Percentiles rank a stretch among this genome's conserved stretches.
phyloP scores from a whole-genome alignment of 2,797 vertebrate genomes.

The Eulemur mongoz region DNA sequence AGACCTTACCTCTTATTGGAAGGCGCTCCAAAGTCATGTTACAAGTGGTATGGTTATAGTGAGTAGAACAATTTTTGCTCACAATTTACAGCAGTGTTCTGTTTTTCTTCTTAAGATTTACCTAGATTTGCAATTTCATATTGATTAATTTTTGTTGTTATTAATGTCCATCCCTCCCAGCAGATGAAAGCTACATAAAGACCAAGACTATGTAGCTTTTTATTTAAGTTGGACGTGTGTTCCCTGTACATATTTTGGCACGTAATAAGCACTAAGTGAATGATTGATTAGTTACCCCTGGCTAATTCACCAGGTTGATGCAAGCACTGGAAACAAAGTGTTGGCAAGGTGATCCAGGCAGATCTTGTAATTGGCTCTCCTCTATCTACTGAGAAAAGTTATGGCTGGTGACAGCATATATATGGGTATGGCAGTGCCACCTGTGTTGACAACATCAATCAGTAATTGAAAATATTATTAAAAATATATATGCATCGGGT shows the following conservation, averaged over 20 bases:
- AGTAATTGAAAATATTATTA: slow-evolving; percentile 6
- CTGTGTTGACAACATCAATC: not conserved
- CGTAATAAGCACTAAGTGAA: not conserved
- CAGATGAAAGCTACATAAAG: not conserved
- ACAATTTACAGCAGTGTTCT: not conserved
- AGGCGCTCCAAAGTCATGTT: not conserved
- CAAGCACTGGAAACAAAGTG: slow-evolving; percentile 1
- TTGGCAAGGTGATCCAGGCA: slow-evolving; percentile 52
- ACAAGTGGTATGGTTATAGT: not conserved
- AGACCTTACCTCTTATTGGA: not conserved
- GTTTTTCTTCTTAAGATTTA: slow-evolving; percentile 12
- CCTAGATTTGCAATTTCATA: not conserved
- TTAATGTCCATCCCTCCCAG: not conserved
- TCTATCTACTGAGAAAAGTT: slow-evolving; percentile 60
- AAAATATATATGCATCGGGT: not conserved
- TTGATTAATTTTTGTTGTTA: slow-evolving; percentile 4
- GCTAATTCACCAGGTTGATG: slow-evolving; percentile 60
- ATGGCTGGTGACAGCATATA: slow-evolving; percentile 26
- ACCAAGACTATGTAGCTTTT: not conserved
- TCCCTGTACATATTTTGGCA: not conserved
- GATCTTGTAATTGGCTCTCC: slow-evolving; percentile 53
- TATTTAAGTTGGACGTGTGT: slow-evolving; percentile 42
- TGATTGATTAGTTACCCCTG: slow-evolving; percentile 61
- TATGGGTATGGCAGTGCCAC: not conserved
- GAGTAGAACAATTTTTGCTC: not conserved